A percentile compares a stretch with the other conserved stretches of the same genome.
Conservation (phyloP, 1,140 invertebrate genomes). For the Lucilia cuprina region DNA sequence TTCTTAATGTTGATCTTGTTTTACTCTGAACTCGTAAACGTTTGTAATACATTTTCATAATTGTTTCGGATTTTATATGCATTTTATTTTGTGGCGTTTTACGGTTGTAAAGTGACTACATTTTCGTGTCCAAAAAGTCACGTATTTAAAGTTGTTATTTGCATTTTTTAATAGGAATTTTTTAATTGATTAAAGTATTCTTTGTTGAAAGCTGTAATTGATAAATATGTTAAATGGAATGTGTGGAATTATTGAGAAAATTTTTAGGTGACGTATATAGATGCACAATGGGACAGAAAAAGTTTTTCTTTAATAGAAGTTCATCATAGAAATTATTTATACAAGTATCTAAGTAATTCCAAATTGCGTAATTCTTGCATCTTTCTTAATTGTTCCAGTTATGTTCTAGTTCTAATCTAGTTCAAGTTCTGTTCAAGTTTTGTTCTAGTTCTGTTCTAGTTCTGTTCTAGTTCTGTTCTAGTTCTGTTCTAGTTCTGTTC, state of each 20-base stretch:
- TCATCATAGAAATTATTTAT: too few relatives aligned
- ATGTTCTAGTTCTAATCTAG: too few relatives aligned
- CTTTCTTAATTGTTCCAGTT: too few relatives aligned
- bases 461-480: too few relatives aligned
- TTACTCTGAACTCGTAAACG: neutral
- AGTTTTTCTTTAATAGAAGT: too few relatives aligned
- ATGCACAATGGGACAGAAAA: too few relatives aligned
- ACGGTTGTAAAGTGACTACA: neutral
- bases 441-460: too few relatives aligned
- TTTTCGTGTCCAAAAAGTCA: neutral
- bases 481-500: too few relatives aligned
- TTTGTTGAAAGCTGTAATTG: neutral
- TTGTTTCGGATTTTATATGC: too few relatives aligned
- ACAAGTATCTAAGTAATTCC: too few relatives aligned
- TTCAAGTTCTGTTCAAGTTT: too few relatives aligned
- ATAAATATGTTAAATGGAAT: neutral
- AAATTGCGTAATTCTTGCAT: too few relatives aligned
- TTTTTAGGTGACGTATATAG: neutral
- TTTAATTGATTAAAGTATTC: neutral
- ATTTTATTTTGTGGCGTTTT: neutral
- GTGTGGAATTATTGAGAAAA: neutral
- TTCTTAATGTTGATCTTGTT: neutral
- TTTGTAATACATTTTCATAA: neutral
- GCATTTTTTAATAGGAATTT: neutral
- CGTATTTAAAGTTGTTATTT: neutral